Percentiles rank a stretch among this genome's conserved stretches.
Conservation (phyloP, 2,113 vertebrate species). For the Tragelaphus scriptus region DNA sequence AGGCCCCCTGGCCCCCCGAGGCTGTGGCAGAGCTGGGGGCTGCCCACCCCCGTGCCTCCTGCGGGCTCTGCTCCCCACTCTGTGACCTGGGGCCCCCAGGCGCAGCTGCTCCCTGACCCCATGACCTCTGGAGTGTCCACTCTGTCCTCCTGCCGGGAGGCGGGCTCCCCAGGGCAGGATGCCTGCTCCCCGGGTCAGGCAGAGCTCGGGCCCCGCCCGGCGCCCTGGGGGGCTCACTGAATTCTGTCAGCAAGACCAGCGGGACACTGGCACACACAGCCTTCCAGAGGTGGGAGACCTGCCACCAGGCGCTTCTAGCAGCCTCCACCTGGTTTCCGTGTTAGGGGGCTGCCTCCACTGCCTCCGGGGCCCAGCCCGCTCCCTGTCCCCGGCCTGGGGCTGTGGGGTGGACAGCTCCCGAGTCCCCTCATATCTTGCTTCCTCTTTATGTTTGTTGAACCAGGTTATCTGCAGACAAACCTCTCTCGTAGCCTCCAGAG, state of each 20-base stretch:
- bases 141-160: neutral
- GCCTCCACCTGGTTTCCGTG: no score
- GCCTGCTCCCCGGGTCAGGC: neutral
- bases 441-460: neutral
- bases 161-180: neutral
- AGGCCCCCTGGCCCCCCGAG: neutral
- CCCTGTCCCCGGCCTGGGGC: no score
- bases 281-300: neutral
- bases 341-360: neutral
- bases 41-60: neutral
- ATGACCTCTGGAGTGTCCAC: neutral
- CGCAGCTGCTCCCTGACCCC: neutral
- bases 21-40: neutral
- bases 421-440: neutral
- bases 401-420: neutral
- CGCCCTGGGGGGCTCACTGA: neutral
- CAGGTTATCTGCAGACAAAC: neutral
- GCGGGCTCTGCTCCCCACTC: accelerated
- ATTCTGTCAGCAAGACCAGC: neutral
- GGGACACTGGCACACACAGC: neutral
- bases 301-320: no score
- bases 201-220: neutral
- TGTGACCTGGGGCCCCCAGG: neutral
- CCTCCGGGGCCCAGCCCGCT: neutral
- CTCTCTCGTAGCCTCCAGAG: neutral